Percentiles rank a stretch among this genome's conserved stretches.
Conservation (phyloP, 1,140 invertebrate genomes). For the Anthonomus grandis region DNA sequence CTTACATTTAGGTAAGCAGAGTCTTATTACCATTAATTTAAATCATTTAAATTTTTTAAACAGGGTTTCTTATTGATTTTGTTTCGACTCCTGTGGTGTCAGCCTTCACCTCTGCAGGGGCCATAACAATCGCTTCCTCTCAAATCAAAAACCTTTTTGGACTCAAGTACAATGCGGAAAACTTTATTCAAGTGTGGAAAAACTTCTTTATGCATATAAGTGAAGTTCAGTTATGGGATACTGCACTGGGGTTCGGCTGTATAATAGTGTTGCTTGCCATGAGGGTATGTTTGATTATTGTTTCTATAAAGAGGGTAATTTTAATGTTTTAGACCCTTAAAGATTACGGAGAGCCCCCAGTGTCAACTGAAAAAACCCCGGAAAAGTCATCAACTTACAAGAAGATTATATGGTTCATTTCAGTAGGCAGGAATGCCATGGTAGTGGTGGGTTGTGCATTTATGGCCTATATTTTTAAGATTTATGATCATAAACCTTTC, state of each 20-base stretch:
- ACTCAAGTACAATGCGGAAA: constrained; percentile 59
- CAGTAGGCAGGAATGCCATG: constrained; percentile 71
- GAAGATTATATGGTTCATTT: constrained; percentile 61
- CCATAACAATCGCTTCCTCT: constrained; percentile 76
- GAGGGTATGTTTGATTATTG: constrained; percentile 53
- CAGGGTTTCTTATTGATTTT: constrained; percentile 83
- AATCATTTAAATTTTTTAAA: constrained; percentile 19
- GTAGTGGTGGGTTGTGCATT: constrained; percentile 66
- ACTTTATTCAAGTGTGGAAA: constrained; percentile 59
- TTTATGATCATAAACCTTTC: constrained; percentile 30
- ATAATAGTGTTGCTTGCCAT: constrained; percentile 59
- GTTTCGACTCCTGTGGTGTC: constrained; percentile 81
- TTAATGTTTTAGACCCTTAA: constrained; percentile 43
- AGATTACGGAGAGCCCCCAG: constrained; percentile 33
- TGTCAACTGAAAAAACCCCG: constrained; percentile 16
- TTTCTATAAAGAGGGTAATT: not conserved
- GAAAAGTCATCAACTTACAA: constrained; percentile 44
- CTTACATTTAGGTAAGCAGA: constrained; percentile 59
- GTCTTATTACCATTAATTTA: not conserved
- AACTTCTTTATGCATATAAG: constrained; percentile 55
- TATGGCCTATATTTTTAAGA: constrained; percentile 55
- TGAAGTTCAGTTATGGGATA: constrained; percentile 57
- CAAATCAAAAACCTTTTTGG: constrained; percentile 76
- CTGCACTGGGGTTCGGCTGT: constrained; percentile 61
- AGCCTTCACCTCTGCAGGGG: constrained; percentile 84